Evolutionary conservation across 2,888 invertebrate genomes (phyloP), one percentile per base, ranked within the genome.

Genomic region (Rhingia campestris): DNA sequence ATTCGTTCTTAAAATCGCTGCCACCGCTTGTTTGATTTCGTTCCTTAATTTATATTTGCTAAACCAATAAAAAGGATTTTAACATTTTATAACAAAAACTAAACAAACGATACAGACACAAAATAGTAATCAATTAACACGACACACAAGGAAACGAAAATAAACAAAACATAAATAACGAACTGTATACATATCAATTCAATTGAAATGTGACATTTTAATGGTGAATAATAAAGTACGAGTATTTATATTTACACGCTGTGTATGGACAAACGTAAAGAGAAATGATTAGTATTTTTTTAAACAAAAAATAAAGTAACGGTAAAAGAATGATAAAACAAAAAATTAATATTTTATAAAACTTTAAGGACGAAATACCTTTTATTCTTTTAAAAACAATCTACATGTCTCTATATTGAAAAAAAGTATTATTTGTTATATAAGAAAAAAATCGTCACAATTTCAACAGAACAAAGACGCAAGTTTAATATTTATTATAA

Each of bases 171-270:
- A 72, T 59, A 66, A 56, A 14, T 73, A 82, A 84, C 76, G 73
- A 73, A 88, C 87, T 86, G 87, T 88, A 90, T 88, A 90, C 90
- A 89, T 90, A 89, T 90, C 90, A 90, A 79, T 79, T 86, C 79
- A 72, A 72, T 82, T 86, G 51, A 82, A 70, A 75, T 69, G 73
- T 69, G 73, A 85, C 59, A 81, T 86, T 84, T 79, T 73, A 69
- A 45, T 69, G 63, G 56, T 74, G 43, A 73, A 51, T 49, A 61
- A 32, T 10, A 33, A 73, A 63, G 37, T 67, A 67, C 45, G 58
- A 67, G 67, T 69, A 74, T 61, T 58, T 82, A 77, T 74, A 79
- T 73, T 73, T 82, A 82, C 51, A 81, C 30, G 14, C 63, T 56
- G 53, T 67, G 73, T 41, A 49, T 43, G 70, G 47, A 75, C 49